phyloP scores from a whole-genome alignment of 2,888 invertebrate species.

The Cheilosia variabilis region DNA sequence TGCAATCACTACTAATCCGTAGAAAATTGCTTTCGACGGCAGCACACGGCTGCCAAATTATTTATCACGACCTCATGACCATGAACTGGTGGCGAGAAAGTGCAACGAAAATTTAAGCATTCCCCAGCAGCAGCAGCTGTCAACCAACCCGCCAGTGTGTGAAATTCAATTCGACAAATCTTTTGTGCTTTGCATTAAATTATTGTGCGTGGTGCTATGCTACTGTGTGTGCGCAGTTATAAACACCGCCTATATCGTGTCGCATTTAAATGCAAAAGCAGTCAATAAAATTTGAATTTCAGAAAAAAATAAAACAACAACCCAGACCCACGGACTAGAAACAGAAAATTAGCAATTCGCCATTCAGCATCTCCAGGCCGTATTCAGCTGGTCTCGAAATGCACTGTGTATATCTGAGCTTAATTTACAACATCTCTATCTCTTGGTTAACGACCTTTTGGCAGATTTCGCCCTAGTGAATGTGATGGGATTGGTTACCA shows the following conservation, averaged over 20 bases:
- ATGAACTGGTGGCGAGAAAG: constrained; percentile 58
- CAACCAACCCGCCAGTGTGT: neutral
- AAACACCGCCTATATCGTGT: constrained; percentile 11
- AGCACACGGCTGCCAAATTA: constrained; percentile 21
- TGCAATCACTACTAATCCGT: constrained; percentile 45
- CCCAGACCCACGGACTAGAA: constrained; percentile 17
- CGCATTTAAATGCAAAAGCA: constrained; percentile 44
- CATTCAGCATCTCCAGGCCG: constrained; percentile 13
- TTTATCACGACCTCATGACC: constrained; percentile 56
- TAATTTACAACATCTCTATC: constrained; percentile 8
- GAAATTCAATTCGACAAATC: constrained; percentile 23
- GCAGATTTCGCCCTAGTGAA: constrained; percentile 51
- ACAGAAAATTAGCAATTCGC: constrained; percentile 9
- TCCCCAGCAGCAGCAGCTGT: neutral
- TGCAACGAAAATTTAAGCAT: constrained; percentile 36
- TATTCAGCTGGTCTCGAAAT: constrained; percentile 25
- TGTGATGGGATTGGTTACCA: too few species aligned
- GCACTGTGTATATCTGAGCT: constrained; percentile 1
- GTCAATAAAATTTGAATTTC: constrained; percentile 56
- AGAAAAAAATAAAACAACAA: constrained; percentile 8
- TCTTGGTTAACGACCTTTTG: constrained; percentile 61
- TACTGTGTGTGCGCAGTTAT: constrained; percentile 4
- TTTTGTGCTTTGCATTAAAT: constrained; percentile 18
- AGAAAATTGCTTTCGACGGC: constrained; percentile 36
- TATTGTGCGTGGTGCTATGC: constrained; percentile 47